Evolutionary conservation across 2,888 invertebrate species (phyloP), one percentile per base, ranked within the genome.

Genomic region (Emmelina monodactyla): DNA sequence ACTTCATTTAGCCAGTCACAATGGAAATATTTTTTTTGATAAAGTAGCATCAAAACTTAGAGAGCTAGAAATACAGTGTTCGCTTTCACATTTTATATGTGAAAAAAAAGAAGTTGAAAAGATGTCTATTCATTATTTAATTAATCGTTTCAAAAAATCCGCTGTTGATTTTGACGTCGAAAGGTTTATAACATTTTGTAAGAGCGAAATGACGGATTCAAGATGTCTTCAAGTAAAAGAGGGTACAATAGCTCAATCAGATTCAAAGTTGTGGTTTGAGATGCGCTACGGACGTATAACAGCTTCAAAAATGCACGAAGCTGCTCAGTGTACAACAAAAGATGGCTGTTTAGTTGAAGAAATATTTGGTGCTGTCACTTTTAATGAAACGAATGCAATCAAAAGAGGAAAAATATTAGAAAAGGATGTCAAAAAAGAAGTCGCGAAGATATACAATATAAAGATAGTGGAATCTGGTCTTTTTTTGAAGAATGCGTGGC

Each of bases 231-330:
- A n/a, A n/a, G n/a, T n/a, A n/a, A n/a, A n/a, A n/a, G n/a, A n/a
- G n/a, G n/a, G n/a, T n/a, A n/a, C n/a, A n/a, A n/a, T n/a, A n/a
- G 31, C 35, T 14, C 41, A 44, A 40, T 30, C 37, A 28, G 40
- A 37, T 32, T 40, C 33, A 25, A 38, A 34, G 33, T 35, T 44
- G 34, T 42, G 38, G 39, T 41, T 38, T 38, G 39, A 41, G 33
- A 38, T 43, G 37, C 36, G 42, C 32, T 42, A 44, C 15, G 38
- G 37, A 14, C 40, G 42, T 16, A 39, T 41, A 35, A 40, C 42
- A 25, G 44, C 40, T 35, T 44, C 42, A 37, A 41, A 33, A 38
- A 28, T 35, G 9, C 35, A 43, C 28, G 38, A 40, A 36, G 34
- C 37, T 13, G 37, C 39, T 13, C 36, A 39, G 11, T 39, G 40